These are phyloP conservation scores for Folsomia candida DNA, from an alignment of 2,888 invertebrate species.

Conservation along the genomic window DNA sequence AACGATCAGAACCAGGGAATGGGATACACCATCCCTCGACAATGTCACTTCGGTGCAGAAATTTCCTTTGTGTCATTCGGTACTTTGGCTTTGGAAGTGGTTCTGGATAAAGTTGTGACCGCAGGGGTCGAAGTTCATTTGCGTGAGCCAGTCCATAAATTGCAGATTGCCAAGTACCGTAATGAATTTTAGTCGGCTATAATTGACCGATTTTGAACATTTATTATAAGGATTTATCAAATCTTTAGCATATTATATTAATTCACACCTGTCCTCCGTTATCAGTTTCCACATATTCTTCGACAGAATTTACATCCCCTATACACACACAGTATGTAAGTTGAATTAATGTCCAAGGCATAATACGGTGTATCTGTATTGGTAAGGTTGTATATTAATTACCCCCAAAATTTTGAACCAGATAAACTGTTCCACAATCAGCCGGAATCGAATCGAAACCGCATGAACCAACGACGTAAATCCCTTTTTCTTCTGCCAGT, in stretches of 20 bases:
- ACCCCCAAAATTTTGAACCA: constrained; percentile 75
- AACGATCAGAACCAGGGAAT: constrained; percentile 71
- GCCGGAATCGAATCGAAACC: constrained; percentile 90
- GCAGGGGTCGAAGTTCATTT: constrained; percentile 64
- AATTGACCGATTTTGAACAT: constrained; percentile 22
- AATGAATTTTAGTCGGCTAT: constrained; percentile 65
- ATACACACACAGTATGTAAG: neutral
- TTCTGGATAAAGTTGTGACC: constrained; percentile 67
- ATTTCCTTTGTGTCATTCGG: constrained; percentile 60
- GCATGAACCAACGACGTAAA: constrained; percentile 85
- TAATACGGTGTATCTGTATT: neutral
- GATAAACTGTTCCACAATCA: constrained; percentile 74
- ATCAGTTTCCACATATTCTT: constrained; percentile 62
- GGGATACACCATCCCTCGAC: constrained; percentile 51
- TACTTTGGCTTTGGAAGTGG: constrained; percentile 66
- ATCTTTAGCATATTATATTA: neutral
- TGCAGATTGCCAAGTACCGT: constrained; percentile 86
- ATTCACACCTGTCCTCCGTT: constrained; percentile 30
- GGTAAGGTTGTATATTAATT: neutral
- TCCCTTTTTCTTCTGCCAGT: constrained; percentile 69
- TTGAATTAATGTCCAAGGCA: too few relatives aligned
- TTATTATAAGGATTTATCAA: neutral
- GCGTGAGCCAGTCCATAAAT: constrained; percentile 71
- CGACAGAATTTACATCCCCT: constrained; percentile 71
- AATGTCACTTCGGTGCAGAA: constrained; percentile 58